These are phyloP conservation scores for Neodiprion lecontei DNA, from an alignment of 1,140 invertebrate genomes.

Conservation along the genomic window DNA sequence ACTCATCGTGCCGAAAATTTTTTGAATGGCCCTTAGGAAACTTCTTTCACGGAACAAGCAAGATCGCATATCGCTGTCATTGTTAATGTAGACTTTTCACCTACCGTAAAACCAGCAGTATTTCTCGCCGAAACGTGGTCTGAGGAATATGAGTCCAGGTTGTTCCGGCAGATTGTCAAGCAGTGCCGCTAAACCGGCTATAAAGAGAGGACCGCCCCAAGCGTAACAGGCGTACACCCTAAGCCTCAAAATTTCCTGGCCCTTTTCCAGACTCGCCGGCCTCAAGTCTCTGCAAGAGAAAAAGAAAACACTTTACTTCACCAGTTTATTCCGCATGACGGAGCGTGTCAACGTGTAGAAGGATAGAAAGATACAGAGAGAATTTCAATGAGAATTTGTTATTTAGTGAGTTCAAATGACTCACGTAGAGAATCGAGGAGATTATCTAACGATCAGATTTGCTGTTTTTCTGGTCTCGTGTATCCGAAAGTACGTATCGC, in stretches of 20 bases:
- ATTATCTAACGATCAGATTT: no score
- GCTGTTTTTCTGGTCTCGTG: no score
- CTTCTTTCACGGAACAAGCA: no score
- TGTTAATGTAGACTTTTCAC: slow-evolving; percentile 16
- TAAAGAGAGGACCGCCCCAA: slow-evolving; percentile 79
- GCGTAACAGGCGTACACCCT: slow-evolving; percentile 81
- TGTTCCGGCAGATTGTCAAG: slow-evolving; percentile 71
- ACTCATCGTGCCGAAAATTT: no score
- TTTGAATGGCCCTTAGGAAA: no score
- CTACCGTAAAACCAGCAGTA: slow-evolving; percentile 83
- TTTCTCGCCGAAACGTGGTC: slow-evolving; percentile 76
- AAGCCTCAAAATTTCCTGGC: slow-evolving; percentile 78
- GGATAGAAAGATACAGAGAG: no score
- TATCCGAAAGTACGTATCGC: no score
- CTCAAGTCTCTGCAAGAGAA: slow-evolving; percentile 75
- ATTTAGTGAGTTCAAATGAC: no score
- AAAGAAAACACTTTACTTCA: slow-evolving; percentile 31
- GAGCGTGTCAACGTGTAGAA: no score
- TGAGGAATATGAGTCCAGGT: slow-evolving; percentile 66
- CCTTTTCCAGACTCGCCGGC: slow-evolving; percentile 80
- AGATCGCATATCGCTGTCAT: no score
- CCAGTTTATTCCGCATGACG: not conserved
- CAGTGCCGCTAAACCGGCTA: slow-evolving; percentile 73
- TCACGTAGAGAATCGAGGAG: no score
- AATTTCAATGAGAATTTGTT: no score